Evolutionary conservation across 2,797 vertebrate species (phyloP), one percentile per base, ranked within the genome.

Genomic region (Sarcoramphus papa): DNA sequence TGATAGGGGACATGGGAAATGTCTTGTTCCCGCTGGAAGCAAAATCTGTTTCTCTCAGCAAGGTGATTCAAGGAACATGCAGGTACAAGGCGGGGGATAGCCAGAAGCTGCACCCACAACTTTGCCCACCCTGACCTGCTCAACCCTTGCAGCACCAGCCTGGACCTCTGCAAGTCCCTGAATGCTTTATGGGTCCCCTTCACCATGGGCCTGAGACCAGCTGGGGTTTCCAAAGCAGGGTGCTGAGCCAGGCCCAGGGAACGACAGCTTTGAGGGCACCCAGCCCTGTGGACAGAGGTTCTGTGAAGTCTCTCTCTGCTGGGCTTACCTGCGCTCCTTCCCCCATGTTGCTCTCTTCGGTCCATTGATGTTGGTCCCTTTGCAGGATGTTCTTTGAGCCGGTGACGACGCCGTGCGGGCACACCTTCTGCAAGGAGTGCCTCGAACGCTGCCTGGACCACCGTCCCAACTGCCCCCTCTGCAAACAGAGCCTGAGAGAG

Each of bases 371-470:
- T 54, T 33, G 51, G 9, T 74, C n/a, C 28, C 43, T 95, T 79
- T 67, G 30, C 96, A 99, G 99, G 97, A 95, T 99, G 97, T 99
- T 99, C 84, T 98, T 98, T 2, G 98, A 99, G 95, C 99, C 99
- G 0, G 98, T 99, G 92, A 99, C 99, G 0, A 99, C 99, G 2
- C 99, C 99, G 5, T 99, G 99, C 53, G 99, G 99, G 23, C 99
- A 99, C 97, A 99, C 98, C 40, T 99, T 99, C 98, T 99, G 99
- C 95, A 99, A 98, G 96, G 99, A 98, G 97, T 99, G 99, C 96
- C 98, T 99, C 1, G 98, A 99, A 67, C 98, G 99, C 93, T 99
- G 99, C 96, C 97, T 99, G 95, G 99, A 99, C 97, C 99, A 99
- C 97, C 98, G 98, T 84, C 98, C 99, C 28, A 98, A 97, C 97